These are phyloP conservation scores for Thumatha senex DNA, from an alignment of 2,888 invertebrate species.

Conservation along the genomic window DNA sequence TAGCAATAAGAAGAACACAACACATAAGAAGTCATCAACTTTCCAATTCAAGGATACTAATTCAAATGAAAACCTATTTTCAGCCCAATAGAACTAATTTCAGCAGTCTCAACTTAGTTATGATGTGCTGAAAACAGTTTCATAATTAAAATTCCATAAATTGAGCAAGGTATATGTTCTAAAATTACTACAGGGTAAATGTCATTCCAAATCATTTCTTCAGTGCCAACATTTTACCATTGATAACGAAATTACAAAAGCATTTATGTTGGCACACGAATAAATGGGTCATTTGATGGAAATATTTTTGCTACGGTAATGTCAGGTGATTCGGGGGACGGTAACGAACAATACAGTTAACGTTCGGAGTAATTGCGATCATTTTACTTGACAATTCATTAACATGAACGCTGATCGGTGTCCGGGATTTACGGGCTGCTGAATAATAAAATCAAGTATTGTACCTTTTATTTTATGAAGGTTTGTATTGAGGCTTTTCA, in stretches of 20 bases:
- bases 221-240: constrained; percentile 43
- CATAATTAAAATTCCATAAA: too few relatives aligned
- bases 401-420: constrained; percentile 69
- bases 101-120: too few relatives aligned
- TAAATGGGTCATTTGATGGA: constrained; percentile 75
- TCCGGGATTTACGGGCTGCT: constrained; percentile 51
- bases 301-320: constrained; percentile 77
- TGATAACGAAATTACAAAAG: constrained; percentile 71
- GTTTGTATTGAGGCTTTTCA: too few relatives aligned
- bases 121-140: too few relatives aligned
- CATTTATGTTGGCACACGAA: constrained; percentile 71
- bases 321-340: constrained; percentile 74
- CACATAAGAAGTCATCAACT: too few relatives aligned
- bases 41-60: too few relatives aligned
- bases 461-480: neutral
- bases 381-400: constrained; percentile 77
- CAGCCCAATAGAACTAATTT: too few relatives aligned
- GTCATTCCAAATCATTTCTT: too few relatives aligned
- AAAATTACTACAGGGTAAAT: too few relatives aligned
- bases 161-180: too few relatives aligned
- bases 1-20: too few relatives aligned
- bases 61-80: too few relatives aligned
- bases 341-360: constrained; percentile 67
- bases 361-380: constrained; percentile 75
- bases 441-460: constrained; percentile 44